Evolutionary conservation across 1,140 invertebrate species (phyloP).

Genomic region (Rhagoletis zephyria): DNA sequence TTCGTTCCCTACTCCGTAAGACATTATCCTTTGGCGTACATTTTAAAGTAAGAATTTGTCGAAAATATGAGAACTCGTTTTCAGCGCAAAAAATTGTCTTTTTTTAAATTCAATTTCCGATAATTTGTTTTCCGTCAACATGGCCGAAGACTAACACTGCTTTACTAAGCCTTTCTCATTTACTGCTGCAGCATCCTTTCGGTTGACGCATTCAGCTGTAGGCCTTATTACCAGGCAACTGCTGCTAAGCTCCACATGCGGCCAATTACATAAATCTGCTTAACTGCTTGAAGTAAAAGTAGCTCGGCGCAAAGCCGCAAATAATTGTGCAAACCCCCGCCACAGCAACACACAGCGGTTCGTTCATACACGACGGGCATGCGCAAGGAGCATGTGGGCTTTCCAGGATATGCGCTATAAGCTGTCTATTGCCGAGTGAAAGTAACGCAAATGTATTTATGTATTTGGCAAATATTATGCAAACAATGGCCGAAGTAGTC

Average conservation of each 20-base stretch:
- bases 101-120: not conserved
- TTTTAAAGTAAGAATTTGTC: not conserved
- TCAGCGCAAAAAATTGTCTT: not conserved
- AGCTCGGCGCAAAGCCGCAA: constrained; percentile 44
- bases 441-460: constrained; percentile 68
- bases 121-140: not conserved
- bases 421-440: constrained; percentile 59
- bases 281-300: not conserved
- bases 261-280: constrained; percentile 18
- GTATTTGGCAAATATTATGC: constrained; percentile 70
- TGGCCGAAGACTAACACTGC: not conserved
- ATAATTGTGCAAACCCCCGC: constrained; percentile 48
- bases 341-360: not conserved
- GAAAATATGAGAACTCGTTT: constrained; percentile 13
- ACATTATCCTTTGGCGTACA: constrained; percentile 17
- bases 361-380: not conserved
- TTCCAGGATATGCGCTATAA: not conserved
- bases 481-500: constrained; percentile 65
- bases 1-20: not conserved
- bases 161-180: too few relatives aligned
- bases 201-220: not conserved
- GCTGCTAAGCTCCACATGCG: not conserved
- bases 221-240: not conserved
- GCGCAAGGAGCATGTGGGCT: not conserved
- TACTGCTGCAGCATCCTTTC: not conserved